phyloP scores from a whole-genome alignment of 2,888 invertebrate species.

The Griposia aprilina region DNA sequence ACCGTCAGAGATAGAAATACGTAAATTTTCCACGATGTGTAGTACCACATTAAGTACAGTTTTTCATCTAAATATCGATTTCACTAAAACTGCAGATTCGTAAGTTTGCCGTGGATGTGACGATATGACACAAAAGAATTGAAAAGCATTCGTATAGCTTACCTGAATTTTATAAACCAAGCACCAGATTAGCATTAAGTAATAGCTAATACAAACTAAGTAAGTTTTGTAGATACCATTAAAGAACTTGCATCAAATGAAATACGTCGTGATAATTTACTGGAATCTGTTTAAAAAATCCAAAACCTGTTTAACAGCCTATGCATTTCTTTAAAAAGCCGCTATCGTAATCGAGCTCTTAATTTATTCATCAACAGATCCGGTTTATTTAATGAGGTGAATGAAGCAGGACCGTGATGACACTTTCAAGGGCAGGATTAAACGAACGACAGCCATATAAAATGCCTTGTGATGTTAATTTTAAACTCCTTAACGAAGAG shows the following conservation, averaged over 20 bases:
- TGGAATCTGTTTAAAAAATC: not conserved
- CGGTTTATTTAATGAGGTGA: slow-evolving; percentile 56
- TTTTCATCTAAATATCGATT: too few species aligned
- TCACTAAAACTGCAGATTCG: too few species aligned
- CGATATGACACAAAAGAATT: not conserved
- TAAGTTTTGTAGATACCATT: not conserved
- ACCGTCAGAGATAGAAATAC: too few species aligned
- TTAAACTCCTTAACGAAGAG: slow-evolving; percentile 16
- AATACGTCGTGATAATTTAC: slow-evolving; percentile 8
- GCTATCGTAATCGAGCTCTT: slow-evolving; percentile 33
- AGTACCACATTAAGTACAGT: too few species aligned
- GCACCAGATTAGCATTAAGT: too few species aligned
- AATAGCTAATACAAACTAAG: too few species aligned
- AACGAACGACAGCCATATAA: slow-evolving; percentile 54
- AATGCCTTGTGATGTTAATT: slow-evolving; percentile 58
- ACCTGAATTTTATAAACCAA: not conserved
- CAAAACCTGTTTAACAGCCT: slow-evolving; percentile 10
- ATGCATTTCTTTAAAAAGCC: slow-evolving; percentile 17
- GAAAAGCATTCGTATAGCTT: not conserved
- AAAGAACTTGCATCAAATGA: not conserved
- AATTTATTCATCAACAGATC: slow-evolving; percentile 59
- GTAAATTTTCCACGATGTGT: too few species aligned
- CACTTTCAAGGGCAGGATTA: slow-evolving; percentile 66
- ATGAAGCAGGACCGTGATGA: slow-evolving; percentile 60
- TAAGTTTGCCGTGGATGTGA: too few species aligned